Evolutionary conservation across 92 coral and sea anemone species (phyloP), one percentile per base, ranked within the genome.

Genomic region (Siderastrea radians): DNA sequence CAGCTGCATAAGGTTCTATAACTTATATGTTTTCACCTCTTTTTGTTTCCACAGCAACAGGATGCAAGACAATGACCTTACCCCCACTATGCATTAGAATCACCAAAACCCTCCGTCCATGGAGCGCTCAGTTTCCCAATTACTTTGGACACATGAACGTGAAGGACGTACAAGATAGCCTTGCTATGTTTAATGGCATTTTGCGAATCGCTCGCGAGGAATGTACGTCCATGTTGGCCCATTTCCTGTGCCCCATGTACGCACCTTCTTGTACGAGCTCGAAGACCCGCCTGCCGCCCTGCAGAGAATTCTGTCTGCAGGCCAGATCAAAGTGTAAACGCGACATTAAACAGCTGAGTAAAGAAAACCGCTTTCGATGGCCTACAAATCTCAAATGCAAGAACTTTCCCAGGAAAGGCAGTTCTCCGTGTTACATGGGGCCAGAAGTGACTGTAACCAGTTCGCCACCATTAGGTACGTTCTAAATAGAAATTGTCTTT

Each of bases 281-380:
- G 63, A 19, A 58, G 43, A 16, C 55, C 11, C 63, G 13, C 16
- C 43, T 80, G 2, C 93, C 84, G n/a, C 93, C 93, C 1, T 93
- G 95, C 72, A 82, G 89, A 45, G 91, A 90, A 2, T 51, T 90
- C n/a, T 93, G 95, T 53, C 65, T 79, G 45, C n/a, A n/a, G 5
- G 75, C 84, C 5, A 48, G 48, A 49, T 57, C 77, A 13, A 77
- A 62, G 47, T 90, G 93, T 19, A 79, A 69, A 52, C 52, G 52
- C 15, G 9, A n/a, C 10, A 38, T 72, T 16, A 71, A 6, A 9
- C 54, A 15, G 1, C 8, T 55, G 8, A 16, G 50, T 10, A 73
- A n/a, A 14, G 57, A 14, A 43, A 74, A 43, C 15, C 80, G 83
- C 11, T 86, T 93, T 58, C 61, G 45, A 45, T 93, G 93, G 96